Evolutionary conservation across 2,888 invertebrate species (phyloP).

Genomic region (Vesta saturnalis): DNA sequence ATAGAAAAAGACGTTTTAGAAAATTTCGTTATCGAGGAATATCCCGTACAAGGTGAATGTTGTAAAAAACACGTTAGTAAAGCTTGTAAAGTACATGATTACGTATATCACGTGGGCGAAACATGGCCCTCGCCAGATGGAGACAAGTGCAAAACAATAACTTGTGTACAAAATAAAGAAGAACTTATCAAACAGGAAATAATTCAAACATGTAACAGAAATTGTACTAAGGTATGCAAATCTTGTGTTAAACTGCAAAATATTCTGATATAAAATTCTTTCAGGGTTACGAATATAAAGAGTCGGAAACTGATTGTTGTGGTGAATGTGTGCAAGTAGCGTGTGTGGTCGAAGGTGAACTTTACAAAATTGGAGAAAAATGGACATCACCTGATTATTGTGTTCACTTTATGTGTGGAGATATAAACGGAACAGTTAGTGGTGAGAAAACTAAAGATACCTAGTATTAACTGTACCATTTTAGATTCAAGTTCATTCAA

Average conservation of each 20-base stretch:
- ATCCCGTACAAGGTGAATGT: slow-evolving; percentile 65
- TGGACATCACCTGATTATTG: slow-evolving; percentile 74
- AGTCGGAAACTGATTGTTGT: slow-evolving; percentile 66
- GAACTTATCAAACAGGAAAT: slow-evolving; percentile 66
- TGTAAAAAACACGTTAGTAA: slow-evolving; percentile 66
- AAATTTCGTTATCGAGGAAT: slow-evolving; percentile 65
- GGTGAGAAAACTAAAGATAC: background rate
- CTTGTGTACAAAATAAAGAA: slow-evolving; percentile 63
- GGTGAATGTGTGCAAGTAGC: slow-evolving; percentile 71
- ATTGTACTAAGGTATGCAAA: slow-evolving; percentile 59
- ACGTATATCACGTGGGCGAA: slow-evolving; percentile 63
- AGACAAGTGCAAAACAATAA: slow-evolving; percentile 68
- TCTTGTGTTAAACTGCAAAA: too few species aligned
- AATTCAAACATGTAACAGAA: slow-evolving; percentile 65
- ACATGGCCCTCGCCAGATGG: slow-evolving; percentile 67
- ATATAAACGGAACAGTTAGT: slow-evolving; percentile 62
- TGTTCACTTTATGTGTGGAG: slow-evolving; percentile 68
- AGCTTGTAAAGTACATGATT: slow-evolving; percentile 67
- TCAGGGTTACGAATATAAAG: slow-evolving; percentile 67
- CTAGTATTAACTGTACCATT: slow-evolving; percentile 2
- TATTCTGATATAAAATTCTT: slow-evolving; percentile 62
- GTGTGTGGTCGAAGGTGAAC: slow-evolving; percentile 63
- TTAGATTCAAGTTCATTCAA: slow-evolving; percentile 64
- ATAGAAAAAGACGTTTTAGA: slow-evolving; percentile 59
- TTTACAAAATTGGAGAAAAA: slow-evolving; percentile 63